Base-by-base conservation (phyloP, 2,113 vertebrate species). In the Panthera uncia region DNA sequence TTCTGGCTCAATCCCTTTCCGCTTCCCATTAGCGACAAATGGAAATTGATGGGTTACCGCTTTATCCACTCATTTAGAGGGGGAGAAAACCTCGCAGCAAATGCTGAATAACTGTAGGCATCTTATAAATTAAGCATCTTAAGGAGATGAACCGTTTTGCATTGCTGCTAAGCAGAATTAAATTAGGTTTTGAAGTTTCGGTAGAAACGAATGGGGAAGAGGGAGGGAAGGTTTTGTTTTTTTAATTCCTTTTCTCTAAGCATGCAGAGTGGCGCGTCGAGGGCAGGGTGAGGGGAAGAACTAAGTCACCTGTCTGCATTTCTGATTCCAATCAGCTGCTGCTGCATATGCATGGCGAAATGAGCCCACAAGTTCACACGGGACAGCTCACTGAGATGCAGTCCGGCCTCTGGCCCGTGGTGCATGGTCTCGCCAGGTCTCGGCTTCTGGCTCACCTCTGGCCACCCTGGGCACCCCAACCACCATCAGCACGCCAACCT, bases 181-280 rank as follows among this genome's bases (percentile, higher is more conserved):
- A 89, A 89, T 85, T 33, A 84, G 74, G 89, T 52, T 81, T 97
- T 91, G 68, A 93, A 83, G 96, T 95, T 97, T 91, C 93, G 27
- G 69, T 92, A 88, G 81, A 95, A 93, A 93, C 86, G 82, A 95
- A 93, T 52, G 80, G 89, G 55, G 71, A 86, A 97, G 65, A 36
- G 29, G 55, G 65, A 92, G 45, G 29, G 76, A 92, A 76, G 31
- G 27, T 81, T 80, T 93, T 82, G 79, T 29, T n/a, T 89, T 89
- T 95, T 86, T 93, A 79, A 76, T 94, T 80, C 36, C 48, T 33
- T 82, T 61, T 68, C n/a, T 55, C 55, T 27, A 96, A 96, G 88
- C 85, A 88, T 48, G 68, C 69, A 55, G 73, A 50, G 36, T 5
- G 52, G 48, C 11, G 50, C 81, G 68, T 50, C 13, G 3, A 93